A percentile compares a stretch with the other conserved stretches of the same genome.
Evolutionary conservation across 2,888 invertebrate genomes (phyloP).

Genomic region (Hecatera dysodea): DNA sequence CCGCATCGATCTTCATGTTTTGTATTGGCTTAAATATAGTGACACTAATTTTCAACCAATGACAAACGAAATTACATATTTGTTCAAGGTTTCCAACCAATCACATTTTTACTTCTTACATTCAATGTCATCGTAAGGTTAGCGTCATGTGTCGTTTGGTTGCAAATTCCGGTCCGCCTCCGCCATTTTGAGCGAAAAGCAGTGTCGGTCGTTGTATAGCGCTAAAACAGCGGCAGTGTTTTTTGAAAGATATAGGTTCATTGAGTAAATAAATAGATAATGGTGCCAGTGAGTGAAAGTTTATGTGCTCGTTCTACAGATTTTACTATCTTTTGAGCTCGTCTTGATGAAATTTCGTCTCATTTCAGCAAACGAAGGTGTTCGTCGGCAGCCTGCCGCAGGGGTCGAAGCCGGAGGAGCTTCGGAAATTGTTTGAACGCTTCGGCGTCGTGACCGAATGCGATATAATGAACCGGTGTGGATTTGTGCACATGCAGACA

Average conservation of each 20-base stretch:
- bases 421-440: slow-evolving; percentile 95
- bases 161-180: slow-evolving; percentile 65
- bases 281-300: slow-evolving; percentile 86
- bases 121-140: slow-evolving; percentile 15
- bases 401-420: slow-evolving; percentile 95
- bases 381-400: slow-evolving; percentile 98
- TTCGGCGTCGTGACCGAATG: slow-evolving; percentile 98
- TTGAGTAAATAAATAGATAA: slow-evolving; percentile 68
- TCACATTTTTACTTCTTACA: neutral
- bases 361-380: slow-evolving; percentile 94
- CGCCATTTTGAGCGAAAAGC: slow-evolving; percentile 68
- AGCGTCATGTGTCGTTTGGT: slow-evolving; percentile 41
- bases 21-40: neutral
- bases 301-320: slow-evolving; percentile 19
- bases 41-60: slow-evolving; percentile 15
- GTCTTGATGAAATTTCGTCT: slow-evolving; percentile 50
- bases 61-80: neutral
- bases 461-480: slow-evolving; percentile 98
- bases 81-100: slow-evolving; percentile 1
- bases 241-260: slow-evolving; percentile 47
- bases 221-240: slow-evolving; percentile 54
- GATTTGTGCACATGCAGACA: slow-evolving; percentile 97
- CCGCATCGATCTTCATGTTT: neutral
- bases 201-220: slow-evolving; percentile 45
- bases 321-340: neutral